phyloP scores from a whole-genome alignment of 2,888 invertebrate species.

The Tetranychus truncatus region DNA sequence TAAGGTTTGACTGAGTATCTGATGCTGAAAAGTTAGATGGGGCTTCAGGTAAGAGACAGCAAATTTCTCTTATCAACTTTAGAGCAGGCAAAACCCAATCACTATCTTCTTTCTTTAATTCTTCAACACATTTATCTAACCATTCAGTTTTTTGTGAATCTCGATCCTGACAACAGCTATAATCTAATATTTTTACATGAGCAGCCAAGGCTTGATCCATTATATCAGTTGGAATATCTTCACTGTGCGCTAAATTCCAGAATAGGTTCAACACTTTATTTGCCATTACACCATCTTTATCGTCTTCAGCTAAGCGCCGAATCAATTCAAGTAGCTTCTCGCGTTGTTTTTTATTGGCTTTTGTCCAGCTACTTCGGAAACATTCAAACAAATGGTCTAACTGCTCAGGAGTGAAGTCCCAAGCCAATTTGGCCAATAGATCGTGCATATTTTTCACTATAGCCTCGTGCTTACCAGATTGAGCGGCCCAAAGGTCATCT shows the following conservation, averaged over 20 bases:
- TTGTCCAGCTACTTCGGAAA: conserved; percentile 73
- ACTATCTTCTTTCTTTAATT: conserved; percentile 51
- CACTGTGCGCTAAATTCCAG: conserved; percentile 90
- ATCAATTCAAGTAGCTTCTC: conserved; percentile 87
- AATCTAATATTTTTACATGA: conserved; percentile 90
- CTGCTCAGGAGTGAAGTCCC: conserved; percentile 95
- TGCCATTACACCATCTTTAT: conserved; percentile 96
- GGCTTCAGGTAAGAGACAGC: conserved; percentile 69
- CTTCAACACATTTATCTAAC: conserved; percentile 90
- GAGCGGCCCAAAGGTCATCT: conserved; percentile 90
- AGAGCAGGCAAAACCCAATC: conserved; percentile 80
- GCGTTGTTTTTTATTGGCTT: conserved; percentile 82
- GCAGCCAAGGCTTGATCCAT: conserved; percentile 88
- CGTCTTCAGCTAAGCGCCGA: conserved; percentile 82
- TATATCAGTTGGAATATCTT: conserved; percentile 87
- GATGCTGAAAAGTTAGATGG: conserved; percentile 43
- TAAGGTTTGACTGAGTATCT: not conserved
- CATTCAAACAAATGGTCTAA: conserved; percentile 90
- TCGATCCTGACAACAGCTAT: conserved; percentile 88
- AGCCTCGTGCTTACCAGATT: conserved; percentile 91
- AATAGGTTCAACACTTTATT: conserved; percentile 80
- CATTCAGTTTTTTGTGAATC: conserved; percentile 88
- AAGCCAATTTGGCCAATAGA: conserved; percentile 80
- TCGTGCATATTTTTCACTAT: conserved; percentile 96
- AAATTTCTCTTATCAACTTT: conserved; percentile 86